Base-by-base conservation (phyloP, 1,140 invertebrate genomes). In the Rhagoletis pomonella region DNA sequence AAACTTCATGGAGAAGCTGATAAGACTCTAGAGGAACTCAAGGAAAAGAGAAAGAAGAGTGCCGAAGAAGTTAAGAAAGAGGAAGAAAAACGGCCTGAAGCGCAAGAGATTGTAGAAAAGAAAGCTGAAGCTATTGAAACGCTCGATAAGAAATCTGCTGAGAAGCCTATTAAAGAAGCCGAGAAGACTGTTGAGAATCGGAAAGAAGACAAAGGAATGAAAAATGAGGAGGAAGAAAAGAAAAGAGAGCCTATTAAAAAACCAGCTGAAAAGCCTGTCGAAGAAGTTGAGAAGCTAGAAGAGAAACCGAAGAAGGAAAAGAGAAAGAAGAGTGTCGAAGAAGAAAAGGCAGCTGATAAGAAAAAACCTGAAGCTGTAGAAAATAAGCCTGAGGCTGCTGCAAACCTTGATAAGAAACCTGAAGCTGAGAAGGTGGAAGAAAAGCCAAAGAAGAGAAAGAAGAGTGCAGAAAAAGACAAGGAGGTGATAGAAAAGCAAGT, bases 61-160 rank as follows among this genome's bases (percentile, higher is more conserved):
- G 88, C 67, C 14, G 88, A 90, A 87, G 87, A 89, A 84, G 88
- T 67, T 88, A 89, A 90, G 87, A 88, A 89, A 88, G 42, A 62
- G 5, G 29, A 73, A 39, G 67, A 1, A 19, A 14, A 0, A 1
- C 7, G 14, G 7, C 7, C 64, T 65, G 10, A 4, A 44, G 39
- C 7, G 17, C 10, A 39, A 3, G 10, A 81, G 2, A 14, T 19
- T 50, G 1, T 47, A 39, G 55, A 55, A 17, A 59, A 59, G 44
- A 9, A 10, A 85, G 6, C 58, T 10, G 81, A 85, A 7, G 2
- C 29, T 29, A 39, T n/a, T 42, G n/a, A 85, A 60, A 50, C 9
- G 6, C 4, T 9, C 0, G 10, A 14, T 44, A 29, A 67, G 14
- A 14, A 67, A 9, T 29, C 19, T 3, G 29, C 39, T 39, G 39